Evolutionary conservation across 2,888 invertebrate genomes (phyloP), one percentile per base, ranked within the genome.

Genomic region (Mythimna lalbum): DNA sequence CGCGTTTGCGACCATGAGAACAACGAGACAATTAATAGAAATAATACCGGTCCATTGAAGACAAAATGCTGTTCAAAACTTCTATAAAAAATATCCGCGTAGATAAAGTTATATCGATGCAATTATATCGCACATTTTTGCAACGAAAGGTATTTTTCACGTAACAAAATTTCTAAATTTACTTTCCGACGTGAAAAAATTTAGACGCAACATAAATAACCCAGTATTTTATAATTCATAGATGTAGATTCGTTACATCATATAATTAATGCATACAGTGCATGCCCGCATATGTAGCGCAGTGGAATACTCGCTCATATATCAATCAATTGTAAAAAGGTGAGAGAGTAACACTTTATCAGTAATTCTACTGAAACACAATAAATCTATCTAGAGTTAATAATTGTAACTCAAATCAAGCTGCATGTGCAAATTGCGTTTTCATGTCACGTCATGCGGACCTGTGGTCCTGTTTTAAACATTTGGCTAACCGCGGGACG

Each of bases 361-460:
- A 65, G 49, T 57, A 19, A 63, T 55, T 56, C 39, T 39, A 64
- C 31, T 73, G 61, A 31, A 72, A 65, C 73, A 56, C 65, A 63
- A 80, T 83, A 71, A 82, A 83, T 73, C 62, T 63, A 43, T 63
- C 71, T 60, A 49, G 50, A 67, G 76, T 79, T 79, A 73, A 79
- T 85, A 67, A 82, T 66, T 70, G 69, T 69, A 70, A 77, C 82
- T 69, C 79, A 82, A 83, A 86, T 82, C 69, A 74, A 73, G 83
- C 80, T 82, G 80, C 76, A 86, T 82, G 76, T 77, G 82, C 81
- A 88, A 90, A 90, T 89, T 88, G 85, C 82, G 83, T 86, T 87
- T 85, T 62, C 87, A 75, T 88, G 87, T 86, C 80, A 78, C 86
- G 77, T 82, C 64, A 69, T 74, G 69, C 62, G 64, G 70, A 69